Evolutionary conservation across 2,888 invertebrate genomes (phyloP).

Genomic region (Protonemura montana): DNA sequence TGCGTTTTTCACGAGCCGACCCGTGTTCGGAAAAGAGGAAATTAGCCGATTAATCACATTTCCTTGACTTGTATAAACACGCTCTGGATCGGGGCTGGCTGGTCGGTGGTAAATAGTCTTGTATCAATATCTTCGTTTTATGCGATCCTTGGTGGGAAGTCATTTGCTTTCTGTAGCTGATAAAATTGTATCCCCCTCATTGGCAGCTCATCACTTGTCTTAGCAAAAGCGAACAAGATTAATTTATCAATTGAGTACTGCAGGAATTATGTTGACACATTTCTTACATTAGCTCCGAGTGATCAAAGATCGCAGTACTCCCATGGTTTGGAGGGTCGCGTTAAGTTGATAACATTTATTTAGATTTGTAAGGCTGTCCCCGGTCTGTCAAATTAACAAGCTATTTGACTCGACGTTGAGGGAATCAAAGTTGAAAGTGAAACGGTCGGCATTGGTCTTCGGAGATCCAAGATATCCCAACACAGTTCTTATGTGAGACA

Average conservation of each 20-base stretch:
- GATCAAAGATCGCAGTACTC: too few species aligned
- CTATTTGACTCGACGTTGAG: too few species aligned
- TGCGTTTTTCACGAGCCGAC: background rate
- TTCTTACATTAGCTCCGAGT: too few species aligned
- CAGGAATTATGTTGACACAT: too few species aligned
- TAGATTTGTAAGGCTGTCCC: too few species aligned
- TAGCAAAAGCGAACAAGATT: background rate
- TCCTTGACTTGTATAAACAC: background rate
- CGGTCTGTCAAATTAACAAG: too few species aligned
- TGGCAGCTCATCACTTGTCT: background rate
- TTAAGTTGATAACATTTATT: too few species aligned
- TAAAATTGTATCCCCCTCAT: background rate
- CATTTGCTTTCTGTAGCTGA: background rate
- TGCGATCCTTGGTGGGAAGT: background rate
- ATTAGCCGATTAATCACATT: conserved; percentile 12
- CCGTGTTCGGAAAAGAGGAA: background rate
- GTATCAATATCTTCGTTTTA: background rate
- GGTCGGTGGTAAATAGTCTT: background rate
- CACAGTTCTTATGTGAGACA: too few species aligned
- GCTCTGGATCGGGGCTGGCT: background rate
- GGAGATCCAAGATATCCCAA: too few species aligned
- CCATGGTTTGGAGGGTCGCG: too few species aligned
- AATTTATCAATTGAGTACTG: background rate
- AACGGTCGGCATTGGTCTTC: too few species aligned
- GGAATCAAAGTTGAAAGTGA: too few species aligned